Evolutionary conservation across 2,888 invertebrate genomes (phyloP).

Genomic region (Branchellion lobata): DNA sequence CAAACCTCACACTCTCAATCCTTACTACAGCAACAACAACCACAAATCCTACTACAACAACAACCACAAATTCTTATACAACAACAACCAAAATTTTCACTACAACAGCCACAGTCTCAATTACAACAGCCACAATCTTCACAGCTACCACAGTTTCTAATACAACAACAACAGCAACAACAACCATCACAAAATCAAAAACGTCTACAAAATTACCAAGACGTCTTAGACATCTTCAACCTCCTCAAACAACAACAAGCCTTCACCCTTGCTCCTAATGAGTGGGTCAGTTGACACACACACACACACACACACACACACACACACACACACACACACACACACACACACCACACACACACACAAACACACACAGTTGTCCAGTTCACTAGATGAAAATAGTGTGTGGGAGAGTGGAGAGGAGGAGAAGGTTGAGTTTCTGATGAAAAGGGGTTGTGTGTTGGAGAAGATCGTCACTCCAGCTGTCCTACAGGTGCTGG

Average conservation of each 20-base stretch:
- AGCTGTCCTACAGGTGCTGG: background rate
- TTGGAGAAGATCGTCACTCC: background rate
- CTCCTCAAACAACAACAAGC: background rate
- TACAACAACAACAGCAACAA: background rate
- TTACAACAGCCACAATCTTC: background rate
- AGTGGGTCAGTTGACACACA: background rate
- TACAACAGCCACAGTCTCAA: background rate
- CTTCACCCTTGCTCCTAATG: background rate
- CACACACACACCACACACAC: no score
- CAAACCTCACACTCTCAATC: no score
- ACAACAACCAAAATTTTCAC: background rate
- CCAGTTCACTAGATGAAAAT: no score
- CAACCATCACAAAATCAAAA: background rate
- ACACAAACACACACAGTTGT: background rate
- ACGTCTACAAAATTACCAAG: background rate
- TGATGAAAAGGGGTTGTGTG: background rate
- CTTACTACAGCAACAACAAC: conserved; percentile 2
- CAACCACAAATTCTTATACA: background rate
- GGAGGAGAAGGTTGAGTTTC: background rate
- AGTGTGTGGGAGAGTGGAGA: background rate
- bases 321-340: no score
- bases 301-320: no score
- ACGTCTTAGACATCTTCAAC: conserved; percentile 1
- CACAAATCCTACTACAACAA: background rate
- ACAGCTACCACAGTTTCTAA: background rate